A percentile compares a stretch with the other conserved stretches of the same genome.
Conservation (phyloP, 2,888 invertebrate species). For the Heliconius charithonia region DNA sequence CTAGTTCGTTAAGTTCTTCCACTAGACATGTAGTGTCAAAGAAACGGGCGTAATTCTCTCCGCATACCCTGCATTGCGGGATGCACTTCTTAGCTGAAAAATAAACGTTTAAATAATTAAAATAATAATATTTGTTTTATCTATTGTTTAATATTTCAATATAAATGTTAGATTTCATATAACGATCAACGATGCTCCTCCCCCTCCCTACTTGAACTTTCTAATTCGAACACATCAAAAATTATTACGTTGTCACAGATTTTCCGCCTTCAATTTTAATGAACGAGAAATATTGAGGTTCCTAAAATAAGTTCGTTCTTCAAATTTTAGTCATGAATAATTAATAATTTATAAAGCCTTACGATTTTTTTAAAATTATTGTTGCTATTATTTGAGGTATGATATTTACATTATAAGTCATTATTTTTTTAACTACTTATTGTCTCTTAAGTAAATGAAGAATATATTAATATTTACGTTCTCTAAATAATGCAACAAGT, state of each 20-base stretch:
- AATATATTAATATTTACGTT: constrained; percentile 10
- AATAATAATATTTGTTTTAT: too few relatives aligned
- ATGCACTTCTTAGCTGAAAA: too few relatives aligned
- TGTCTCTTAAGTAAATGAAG: too few relatives aligned
- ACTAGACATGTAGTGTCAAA: background rate
- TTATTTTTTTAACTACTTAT: too few relatives aligned
- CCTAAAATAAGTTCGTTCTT: background rate
- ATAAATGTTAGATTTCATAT: background rate
- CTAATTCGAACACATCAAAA: constrained; percentile 35
- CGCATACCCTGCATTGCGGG: too few relatives aligned
- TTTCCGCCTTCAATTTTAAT: constrained; percentile 30
- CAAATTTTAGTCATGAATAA: constrained; percentile 9
- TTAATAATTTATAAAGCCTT: background rate
- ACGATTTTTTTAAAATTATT: background rate
- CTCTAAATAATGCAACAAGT: constrained; percentile 46
- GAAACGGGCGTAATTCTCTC: too few relatives aligned
- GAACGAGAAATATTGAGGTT: constrained; percentile 23
- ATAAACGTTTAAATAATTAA: too few relatives aligned
- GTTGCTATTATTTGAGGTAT: background rate
- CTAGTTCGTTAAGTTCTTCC: background rate
- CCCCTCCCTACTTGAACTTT: constrained; percentile 22
- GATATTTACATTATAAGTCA: background rate
- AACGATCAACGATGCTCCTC: constrained; percentile 21
- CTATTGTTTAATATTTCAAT: background rate
- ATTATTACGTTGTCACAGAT: constrained; percentile 27